phyloP scores from a whole-genome alignment of 2,888 invertebrate genomes.

The Trichogramma evanescens region DNA sequence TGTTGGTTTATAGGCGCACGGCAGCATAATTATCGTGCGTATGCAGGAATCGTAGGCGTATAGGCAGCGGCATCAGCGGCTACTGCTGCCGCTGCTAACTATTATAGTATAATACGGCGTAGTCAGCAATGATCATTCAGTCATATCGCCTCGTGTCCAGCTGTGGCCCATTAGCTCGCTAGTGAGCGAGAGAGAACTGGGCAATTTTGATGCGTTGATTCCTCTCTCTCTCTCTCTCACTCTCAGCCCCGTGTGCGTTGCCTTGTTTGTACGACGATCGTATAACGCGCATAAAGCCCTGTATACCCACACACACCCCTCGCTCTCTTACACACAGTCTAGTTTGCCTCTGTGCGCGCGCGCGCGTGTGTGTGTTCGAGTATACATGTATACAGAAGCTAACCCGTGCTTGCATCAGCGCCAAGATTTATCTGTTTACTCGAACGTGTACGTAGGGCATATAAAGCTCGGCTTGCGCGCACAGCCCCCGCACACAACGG shows the following conservation, averaged over 20 bases:
- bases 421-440: neutral
- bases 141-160: constrained; percentile 38
- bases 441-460: neutral
- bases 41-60: too few species aligned
- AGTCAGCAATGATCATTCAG: constrained; percentile 45
- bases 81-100: too few species aligned
- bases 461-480: too few species aligned
- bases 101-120: neutral
- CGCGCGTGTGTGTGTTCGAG: neutral
- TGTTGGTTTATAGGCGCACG: constrained; percentile 1
- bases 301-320: too few species aligned
- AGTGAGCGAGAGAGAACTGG: too few species aligned
- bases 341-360: neutral
- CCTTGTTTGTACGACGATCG: too few species aligned
- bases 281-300: too few species aligned
- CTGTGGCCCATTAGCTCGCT: constrained; percentile 18
- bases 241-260: too few species aligned
- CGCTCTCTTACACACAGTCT: neutral
- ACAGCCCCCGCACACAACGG: too few species aligned
- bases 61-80: too few species aligned
- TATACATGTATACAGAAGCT: neutral
- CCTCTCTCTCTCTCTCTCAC: too few species aligned
- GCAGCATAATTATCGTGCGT: constrained; percentile 35
- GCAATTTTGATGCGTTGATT: too few species aligned
- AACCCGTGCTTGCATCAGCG: neutral